phyloP scores from a whole-genome alignment of 2,797 vertebrate species.

The Graptemys geographica region DNA sequence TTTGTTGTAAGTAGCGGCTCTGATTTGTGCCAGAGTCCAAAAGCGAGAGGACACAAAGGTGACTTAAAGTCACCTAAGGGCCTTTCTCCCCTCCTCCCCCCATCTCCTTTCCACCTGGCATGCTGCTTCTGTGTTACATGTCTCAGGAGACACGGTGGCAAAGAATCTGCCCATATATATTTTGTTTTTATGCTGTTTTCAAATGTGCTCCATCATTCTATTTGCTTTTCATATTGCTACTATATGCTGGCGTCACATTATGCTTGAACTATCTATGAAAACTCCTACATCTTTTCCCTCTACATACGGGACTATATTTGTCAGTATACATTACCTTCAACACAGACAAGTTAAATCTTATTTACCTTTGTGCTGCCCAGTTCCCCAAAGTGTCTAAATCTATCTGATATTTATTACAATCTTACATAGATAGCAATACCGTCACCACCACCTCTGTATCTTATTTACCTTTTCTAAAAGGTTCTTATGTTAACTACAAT shows the following conservation, averaged over 20 bases:
- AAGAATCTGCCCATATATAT: not conserved
- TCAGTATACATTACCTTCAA: not conserved
- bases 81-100: too few relatives aligned
- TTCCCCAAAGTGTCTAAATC: not conserved
- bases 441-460: slow-evolving; percentile 4
- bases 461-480: not conserved
- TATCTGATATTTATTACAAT: not conserved
- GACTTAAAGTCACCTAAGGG: too few relatives aligned
- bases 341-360: slow-evolving; percentile 10
- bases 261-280: not conserved
- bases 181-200: not conserved
- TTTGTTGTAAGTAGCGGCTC: too few relatives aligned
- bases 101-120: not conserved
- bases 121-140: not conserved
- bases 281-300: not conserved
- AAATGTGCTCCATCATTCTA: not conserved
- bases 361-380: not conserved
- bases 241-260: too few relatives aligned
- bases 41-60: too few relatives aligned
- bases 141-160: not conserved
- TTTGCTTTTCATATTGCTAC: not conserved
- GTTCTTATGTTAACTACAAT: not conserved
- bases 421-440: not conserved
- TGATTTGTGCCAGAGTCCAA: too few relatives aligned
- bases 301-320: not conserved